These are phyloP conservation scores for Pegoplata infirma DNA, from an alignment of 2,888 invertebrate species.

Conservation along the genomic window DNA sequence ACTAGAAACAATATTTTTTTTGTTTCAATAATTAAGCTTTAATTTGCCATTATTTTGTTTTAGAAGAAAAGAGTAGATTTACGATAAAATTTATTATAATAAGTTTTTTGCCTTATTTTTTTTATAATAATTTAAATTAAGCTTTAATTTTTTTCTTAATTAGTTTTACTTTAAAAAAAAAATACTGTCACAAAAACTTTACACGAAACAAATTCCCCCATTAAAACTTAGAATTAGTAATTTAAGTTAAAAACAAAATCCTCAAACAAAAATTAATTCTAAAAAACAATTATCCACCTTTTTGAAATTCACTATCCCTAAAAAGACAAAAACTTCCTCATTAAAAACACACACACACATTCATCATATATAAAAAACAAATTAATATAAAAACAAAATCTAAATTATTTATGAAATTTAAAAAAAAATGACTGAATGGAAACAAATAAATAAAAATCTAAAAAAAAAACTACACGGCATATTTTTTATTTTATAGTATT, in stretches of 20 bases:
- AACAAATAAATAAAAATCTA: conserved; percentile 44
- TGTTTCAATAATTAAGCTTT: conserved; percentile 70
- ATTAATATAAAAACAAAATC: conserved; percentile 8
- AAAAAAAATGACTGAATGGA: conserved; percentile 57
- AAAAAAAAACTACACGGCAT: conserved; percentile 50
- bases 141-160: conserved; percentile 49
- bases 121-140: conserved; percentile 30
- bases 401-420: conserved; percentile 29
- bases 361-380: conserved; percentile 18
- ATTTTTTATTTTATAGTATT: conserved; percentile 61
- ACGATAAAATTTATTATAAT: not conserved
- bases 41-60: conserved; percentile 71
- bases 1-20: conserved; percentile 38
- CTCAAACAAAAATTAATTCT: not conserved
- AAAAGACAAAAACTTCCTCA: not conserved
- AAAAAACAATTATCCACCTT: conserved; percentile 35
- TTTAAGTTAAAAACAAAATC: conserved; percentile 33
- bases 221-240: not conserved
- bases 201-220: not conserved
- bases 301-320: conserved; percentile 1
- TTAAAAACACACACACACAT: conserved; percentile 29
- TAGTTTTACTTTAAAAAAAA: conserved; percentile 34
- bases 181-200: not conserved
- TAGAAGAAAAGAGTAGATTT: conserved; percentile 6
- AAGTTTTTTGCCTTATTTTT: conserved; percentile 42